phyloP scores from a whole-genome alignment of 2,888 invertebrate genomes.

The Disparrhopalites patrizii region DNA sequence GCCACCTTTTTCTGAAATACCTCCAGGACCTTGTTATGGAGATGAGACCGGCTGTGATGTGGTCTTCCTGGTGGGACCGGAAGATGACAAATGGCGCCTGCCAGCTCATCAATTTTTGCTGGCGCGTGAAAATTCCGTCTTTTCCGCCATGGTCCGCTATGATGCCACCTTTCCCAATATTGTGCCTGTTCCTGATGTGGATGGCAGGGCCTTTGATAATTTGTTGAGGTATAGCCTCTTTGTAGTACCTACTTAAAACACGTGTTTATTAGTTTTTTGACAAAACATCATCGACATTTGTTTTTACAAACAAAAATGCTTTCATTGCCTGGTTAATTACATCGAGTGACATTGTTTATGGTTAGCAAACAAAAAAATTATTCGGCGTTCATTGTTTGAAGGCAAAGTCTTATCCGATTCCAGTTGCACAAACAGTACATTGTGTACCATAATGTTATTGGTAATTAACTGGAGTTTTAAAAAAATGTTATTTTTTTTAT shows the following conservation, averaged over 20 bases:
- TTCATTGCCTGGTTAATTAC: too few species aligned
- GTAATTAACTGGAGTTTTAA: background rate
- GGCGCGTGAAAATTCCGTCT: conserved; percentile 62
- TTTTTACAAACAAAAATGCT: too few species aligned
- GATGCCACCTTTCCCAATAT: conserved; percentile 50
- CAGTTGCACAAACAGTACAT: too few species aligned
- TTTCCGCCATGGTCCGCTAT: conserved; percentile 58
- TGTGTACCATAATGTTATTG: too few species aligned
- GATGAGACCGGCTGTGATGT: conserved; percentile 60
- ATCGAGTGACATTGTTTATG: too few species aligned
- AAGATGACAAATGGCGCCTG: conserved; percentile 62
- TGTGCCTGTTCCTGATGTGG: conserved; percentile 58
- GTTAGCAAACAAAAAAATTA: background rate
- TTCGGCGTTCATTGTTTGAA: background rate
- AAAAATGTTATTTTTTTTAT: too few species aligned
- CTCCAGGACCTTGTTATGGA: conserved; percentile 36
- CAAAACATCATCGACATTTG: too few species aligned
- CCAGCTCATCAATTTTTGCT: conserved; percentile 65
- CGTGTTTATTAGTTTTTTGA: too few species aligned
- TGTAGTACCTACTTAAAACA: too few species aligned
- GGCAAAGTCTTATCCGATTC: background rate
- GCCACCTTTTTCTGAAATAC: too few species aligned
- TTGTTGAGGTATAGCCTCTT: conserved; percentile 61
- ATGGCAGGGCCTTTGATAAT: conserved; percentile 65
- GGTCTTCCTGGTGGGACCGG: conserved; percentile 61